Base-by-base conservation (phyloP, 2,888 invertebrate species). In the Hesperia comma region DNA sequence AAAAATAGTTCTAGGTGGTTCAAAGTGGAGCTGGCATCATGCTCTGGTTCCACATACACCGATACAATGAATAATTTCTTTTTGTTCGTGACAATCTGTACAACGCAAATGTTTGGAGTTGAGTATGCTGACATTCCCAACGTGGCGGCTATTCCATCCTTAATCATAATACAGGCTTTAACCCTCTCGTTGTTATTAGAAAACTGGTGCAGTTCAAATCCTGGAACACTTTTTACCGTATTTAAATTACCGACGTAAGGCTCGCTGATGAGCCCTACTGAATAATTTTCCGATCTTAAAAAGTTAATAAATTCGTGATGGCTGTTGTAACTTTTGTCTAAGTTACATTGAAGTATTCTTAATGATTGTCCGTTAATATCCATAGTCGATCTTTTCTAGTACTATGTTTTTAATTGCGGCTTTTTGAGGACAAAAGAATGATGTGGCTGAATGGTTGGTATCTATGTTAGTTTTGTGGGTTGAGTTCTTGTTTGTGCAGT, bases 121-220 rank as follows among this genome's bases (percentile, higher is more conserved):
- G 54, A 54, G 8, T 26, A 54, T 6, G 26, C 54, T 6, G 54
- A 32, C n/a, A 54, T 54, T 32, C 54, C 54, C 0, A 54, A 15
- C 2, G 54, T 15, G 15, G 54, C 54, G 14, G 54, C 54, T 7
- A 54, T 6, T 0, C 54, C 54, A 0, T n/a, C 12, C 15, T 54
- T 54, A 2, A 54, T 15, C 3, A 54, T 2, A 8, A 54, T 32
- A 15, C 54, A 54, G 1, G 54, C 54, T 15, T 54, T 54, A 1
- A 41, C 41, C 10, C 41, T 41, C 1, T 41, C 14, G 14, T 41
- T 41, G 14, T 14, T 41, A 14, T 14, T 41, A 14, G 26, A 26
- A 26, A 26, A 26, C 5, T 26, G 26, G 26, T 26, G 5, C 5
- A 26, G 2, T 4, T 26, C 26, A 26, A 26, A 26, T 26, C 26